Evolutionary conservation across 2,888 invertebrate genomes (phyloP), one percentile per base, ranked within the genome.

Genomic region (Caenorhabditis becei): DNA sequence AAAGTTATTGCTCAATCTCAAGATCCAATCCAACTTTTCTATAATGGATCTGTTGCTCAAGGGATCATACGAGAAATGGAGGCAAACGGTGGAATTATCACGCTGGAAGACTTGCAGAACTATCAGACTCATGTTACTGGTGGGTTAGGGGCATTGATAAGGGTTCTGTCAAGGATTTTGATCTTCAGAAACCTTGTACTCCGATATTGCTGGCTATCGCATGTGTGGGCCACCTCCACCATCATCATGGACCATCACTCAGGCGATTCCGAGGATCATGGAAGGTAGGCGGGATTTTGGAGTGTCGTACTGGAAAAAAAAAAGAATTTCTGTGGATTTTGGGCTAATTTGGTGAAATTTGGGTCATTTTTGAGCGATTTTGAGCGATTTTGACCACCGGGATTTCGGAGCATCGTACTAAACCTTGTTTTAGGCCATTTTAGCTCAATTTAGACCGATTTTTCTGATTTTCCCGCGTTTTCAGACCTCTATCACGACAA

Each of bases 161-260:
- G n/a, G n/a, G n/a, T n/a, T n/a, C n/a, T n/a, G n/a, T n/a, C n/a
- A n/a, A n/a, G n/a, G n/a, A n/a, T n/a, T n/a, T n/a, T n/a, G n/a
- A n/a, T n/a, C n/a, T 69, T 8, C 37, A 77, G 81, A 82, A 53
- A 44, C 77, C 1, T 51, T 77, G 0, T 77, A 82, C 23, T 44
- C 77, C 1, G 71, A 78, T 16, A 54, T 77, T 61, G 88, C 71
- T 16, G 93, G 94, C 0, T 93, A 95, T 86, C 94, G 93, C 0
- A 93, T 97, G 53, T 95, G 95, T 92, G 94, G 95, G 0, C 94
- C 95, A 0, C 96, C 96, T 0, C 95, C 96, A 0, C 96, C 97
- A 0, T 95, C 95, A 79, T 95, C 96, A 24, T 97, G 97, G 0
- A 93, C 94, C 0, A 93, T 97, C 37, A 92, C 97, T 1, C 94